Percentiles rank a stretch among this genome's conserved stretches.
Conservation (phyloP, 2,888 invertebrate species). For the Chesias legatella region DNA sequence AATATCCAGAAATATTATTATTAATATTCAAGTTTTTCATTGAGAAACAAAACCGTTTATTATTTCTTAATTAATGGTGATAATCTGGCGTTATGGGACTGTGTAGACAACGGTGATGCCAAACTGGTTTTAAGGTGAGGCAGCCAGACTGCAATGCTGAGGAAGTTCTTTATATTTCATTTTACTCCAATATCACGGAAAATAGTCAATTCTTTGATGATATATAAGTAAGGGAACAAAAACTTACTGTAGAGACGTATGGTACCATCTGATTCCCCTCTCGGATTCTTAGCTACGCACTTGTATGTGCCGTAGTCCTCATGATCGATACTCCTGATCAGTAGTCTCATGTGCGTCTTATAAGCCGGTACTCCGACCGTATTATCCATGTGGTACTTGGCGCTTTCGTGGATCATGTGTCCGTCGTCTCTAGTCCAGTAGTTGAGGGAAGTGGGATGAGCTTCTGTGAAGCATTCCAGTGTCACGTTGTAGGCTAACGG, state of each 20-base stretch:
- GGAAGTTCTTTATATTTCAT: too few relatives aligned
- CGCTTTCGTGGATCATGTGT: slow-evolving; percentile 92
- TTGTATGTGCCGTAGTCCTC: slow-evolving; percentile 93
- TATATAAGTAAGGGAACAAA: too few relatives aligned
- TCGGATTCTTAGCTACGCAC: slow-evolving; percentile 93
- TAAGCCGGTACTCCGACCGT: slow-evolving; percentile 85
- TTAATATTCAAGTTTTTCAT: too few relatives aligned
- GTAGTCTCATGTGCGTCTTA: slow-evolving; percentile 93
- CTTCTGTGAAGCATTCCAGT: slow-evolving; percentile 93
- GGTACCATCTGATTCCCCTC: slow-evolving; percentile 94
- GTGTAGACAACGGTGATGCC: too few relatives aligned
- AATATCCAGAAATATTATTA: too few relatives aligned
- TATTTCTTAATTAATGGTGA: too few relatives aligned
- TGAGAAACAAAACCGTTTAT: too few relatives aligned
- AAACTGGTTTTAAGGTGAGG: too few relatives aligned
- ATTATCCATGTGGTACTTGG: slow-evolving; percentile 90
- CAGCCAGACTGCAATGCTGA: too few relatives aligned
- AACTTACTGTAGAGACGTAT: slow-evolving; percentile 93
- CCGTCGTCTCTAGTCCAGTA: slow-evolving; percentile 94
- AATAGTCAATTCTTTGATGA: too few relatives aligned
- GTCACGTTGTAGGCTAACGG: slow-evolving; percentile 91
- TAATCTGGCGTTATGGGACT: too few relatives aligned
- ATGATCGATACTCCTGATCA: slow-evolving; percentile 87
- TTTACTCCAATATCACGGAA: too few relatives aligned
- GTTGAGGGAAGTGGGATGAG: slow-evolving; percentile 93